A percentile compares a stretch with the other conserved stretches of the same genome.
Evolutionary conservation across 2,888 invertebrate species (phyloP).

Genomic region (Ferrisia virgata): DNA sequence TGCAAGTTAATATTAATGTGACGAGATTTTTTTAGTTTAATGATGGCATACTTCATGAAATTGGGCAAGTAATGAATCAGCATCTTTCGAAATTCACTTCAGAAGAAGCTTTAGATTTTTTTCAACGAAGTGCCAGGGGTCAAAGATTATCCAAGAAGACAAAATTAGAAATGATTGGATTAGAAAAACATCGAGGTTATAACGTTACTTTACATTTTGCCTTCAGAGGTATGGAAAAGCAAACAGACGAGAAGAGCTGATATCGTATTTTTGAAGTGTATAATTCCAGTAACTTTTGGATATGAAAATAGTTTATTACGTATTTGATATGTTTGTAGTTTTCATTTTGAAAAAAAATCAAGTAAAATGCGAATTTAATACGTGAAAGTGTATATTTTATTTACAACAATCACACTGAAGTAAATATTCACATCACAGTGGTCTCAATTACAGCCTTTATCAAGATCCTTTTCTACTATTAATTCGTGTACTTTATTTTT

Average conservation of each 20-base stretch:
- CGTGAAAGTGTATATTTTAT: neutral
- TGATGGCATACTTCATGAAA: neutral
- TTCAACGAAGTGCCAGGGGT: slow-evolving; percentile 55
- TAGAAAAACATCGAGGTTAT: neutral
- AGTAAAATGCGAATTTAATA: neutral
- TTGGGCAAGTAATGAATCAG: neutral
- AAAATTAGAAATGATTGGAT: neutral
- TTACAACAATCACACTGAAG: neutral
- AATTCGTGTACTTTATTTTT: slow-evolving; percentile 10
- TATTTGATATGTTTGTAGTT: neutral
- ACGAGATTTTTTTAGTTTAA: neutral
- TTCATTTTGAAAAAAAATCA: neutral
- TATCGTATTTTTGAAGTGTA: no score
- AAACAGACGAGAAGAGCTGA: neutral
- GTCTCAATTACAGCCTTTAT: neutral
- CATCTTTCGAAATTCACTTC: slow-evolving; percentile 53
- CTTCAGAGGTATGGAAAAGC: neutral
- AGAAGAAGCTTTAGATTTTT: slow-evolving; percentile 59
- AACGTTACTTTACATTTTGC: neutral
- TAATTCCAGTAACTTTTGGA: no score
- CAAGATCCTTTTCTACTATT: neutral
- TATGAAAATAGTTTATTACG: no score
- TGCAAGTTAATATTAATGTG: no score
- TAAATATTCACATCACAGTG: no score
- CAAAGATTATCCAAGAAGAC: slow-evolving; percentile 47